Evolutionary conservation across 1,140 invertebrate species (phyloP).

Genomic region (Drosophila azteca): DNA sequence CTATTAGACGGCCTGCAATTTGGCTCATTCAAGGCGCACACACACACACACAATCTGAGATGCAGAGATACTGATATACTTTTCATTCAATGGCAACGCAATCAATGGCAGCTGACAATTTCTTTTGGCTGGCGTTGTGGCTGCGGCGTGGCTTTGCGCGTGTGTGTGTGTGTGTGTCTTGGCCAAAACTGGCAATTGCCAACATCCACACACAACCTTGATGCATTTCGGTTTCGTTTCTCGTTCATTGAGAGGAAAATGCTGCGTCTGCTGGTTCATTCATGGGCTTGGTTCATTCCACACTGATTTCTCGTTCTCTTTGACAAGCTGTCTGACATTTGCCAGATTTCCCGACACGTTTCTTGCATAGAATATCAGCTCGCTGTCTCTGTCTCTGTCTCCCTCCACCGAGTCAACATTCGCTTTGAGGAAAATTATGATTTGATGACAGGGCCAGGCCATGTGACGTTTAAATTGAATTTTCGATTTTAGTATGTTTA

Average conservation of each 20-base stretch:
- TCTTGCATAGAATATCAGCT: conserved; percentile 65
- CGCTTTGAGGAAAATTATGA: conserved; percentile 47
- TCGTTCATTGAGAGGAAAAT: conserved; percentile 43
- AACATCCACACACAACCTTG: conserved; percentile 31
- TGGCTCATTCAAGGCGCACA: conserved; percentile 33
- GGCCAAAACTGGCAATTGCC: conserved; percentile 36
- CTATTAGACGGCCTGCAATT: conserved; percentile 55
- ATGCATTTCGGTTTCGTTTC: conserved; percentile 49
- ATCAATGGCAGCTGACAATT: conserved; percentile 60
- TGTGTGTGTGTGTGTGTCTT: conserved; percentile 1
- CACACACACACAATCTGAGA: no score
- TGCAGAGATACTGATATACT: not conserved
- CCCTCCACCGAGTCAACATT: not conserved
- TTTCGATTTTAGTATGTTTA: conserved; percentile 55
- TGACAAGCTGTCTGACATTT: conserved; percentile 66
- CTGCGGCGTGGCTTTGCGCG: no score
- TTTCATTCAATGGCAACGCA: conserved; percentile 43
- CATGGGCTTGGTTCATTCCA: conserved; percentile 28
- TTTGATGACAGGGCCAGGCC: conserved; percentile 48
- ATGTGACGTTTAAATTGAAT: conserved; percentile 71
- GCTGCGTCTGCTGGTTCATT: conserved; percentile 52
- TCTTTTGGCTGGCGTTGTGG: not conserved
- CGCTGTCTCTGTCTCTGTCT: not conserved
- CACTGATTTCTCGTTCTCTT: conserved; percentile 15
- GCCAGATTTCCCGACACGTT: conserved; percentile 70